Percentiles rank a stretch among this genome's conserved stretches.
Evolutionary conservation across 2,113 vertebrate species (phyloP).

Genomic region (zebrafish (Danio rerio)): DNA sequence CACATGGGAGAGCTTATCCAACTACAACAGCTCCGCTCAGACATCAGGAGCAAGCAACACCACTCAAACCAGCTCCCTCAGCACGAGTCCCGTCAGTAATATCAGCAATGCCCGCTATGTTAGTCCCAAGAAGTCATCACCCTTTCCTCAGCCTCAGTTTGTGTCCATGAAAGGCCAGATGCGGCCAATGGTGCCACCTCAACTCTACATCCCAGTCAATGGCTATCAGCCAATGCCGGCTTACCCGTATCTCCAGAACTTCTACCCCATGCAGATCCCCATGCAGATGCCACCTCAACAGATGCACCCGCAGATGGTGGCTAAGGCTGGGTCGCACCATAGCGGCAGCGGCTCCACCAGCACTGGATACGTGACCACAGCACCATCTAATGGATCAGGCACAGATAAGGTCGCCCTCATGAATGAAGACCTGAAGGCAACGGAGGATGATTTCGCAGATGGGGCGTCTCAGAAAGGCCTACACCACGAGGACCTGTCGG

Average conservation of each 20-base stretch:
- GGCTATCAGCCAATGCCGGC: conserved; percentile 93
- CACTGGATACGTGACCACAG: conserved; percentile 93
- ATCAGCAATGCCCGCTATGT: conserved; percentile 89
- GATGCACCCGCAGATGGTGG: conserved; percentile 83
- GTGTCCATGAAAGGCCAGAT: conserved; percentile 92
- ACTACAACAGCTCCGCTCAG: conserved; percentile 92
- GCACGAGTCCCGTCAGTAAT: conserved; percentile 95
- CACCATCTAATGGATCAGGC: conserved; percentile 85
- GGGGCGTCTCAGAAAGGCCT: conserved; percentile 77
- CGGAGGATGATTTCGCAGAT: conserved; percentile 75
- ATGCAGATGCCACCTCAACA: conserved; percentile 92
- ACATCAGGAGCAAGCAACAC: conserved; percentile 93
- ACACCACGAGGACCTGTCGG: conserved; percentile 82
- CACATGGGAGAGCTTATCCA: conserved; percentile 91
- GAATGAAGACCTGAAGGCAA: conserved; percentile 74
- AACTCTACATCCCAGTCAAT: conserved; percentile 96
- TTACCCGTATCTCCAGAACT: conserved; percentile 93
- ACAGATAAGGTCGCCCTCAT: conserved; percentile 85
- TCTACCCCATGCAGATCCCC: conserved; percentile 95
- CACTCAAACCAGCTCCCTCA: conserved; percentile 96
- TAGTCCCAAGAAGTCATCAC: conserved; percentile 88
- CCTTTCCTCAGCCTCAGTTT: conserved; percentile 91
- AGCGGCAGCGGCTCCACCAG: conserved; percentile 96
- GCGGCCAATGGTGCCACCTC: conserved; percentile 87
- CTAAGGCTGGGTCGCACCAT: conserved; percentile 91